Percentiles rank a stretch among this genome's conserved stretches.
phyloP scores from a whole-genome alignment of 2,113 vertebrate genomes.

The Rhynchopsitta pachyrhyncha region DNA sequence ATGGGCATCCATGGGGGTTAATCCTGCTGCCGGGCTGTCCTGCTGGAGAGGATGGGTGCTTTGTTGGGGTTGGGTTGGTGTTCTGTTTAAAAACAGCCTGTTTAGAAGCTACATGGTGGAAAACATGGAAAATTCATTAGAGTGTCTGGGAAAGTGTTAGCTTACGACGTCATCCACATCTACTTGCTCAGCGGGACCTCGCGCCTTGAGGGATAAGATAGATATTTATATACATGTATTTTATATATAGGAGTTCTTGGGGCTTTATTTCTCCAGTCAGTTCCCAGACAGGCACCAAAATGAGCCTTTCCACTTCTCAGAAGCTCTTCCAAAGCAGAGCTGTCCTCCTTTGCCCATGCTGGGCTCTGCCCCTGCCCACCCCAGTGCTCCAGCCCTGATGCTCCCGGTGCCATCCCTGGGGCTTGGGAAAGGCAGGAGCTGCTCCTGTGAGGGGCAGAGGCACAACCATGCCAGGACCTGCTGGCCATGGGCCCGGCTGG shows the following conservation, averaged over 20 bases:
- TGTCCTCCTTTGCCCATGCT: rapidly evolving
- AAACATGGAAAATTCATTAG: conserved; percentile 63
- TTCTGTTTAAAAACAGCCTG: conserved; percentile 32
- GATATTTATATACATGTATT: neutral
- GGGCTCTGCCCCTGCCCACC: neutral
- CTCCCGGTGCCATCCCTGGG: rapidly evolving
- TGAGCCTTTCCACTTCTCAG: neutral
- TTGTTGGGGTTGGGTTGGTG: neutral
- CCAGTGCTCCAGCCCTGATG: neutral
- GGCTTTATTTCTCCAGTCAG: neutral
- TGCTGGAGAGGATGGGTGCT: neutral
- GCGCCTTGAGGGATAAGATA: conserved; percentile 7
- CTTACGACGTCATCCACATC: conserved; percentile 31
- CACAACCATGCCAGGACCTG: neutral
- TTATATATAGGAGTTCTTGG: neutral
- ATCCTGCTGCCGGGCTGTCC: neutral
- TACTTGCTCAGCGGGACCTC: conserved; percentile 27
- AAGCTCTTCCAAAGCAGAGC: neutral
- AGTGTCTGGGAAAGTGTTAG: conserved; percentile 46
- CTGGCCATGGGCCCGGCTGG: neutral
- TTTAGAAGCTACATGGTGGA: conserved; percentile 36
- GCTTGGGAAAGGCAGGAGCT: neutral
- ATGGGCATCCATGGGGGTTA: rapidly evolving
- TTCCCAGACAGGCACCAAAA: neutral
- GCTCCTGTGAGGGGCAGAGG: neutral